Percentiles rank a stretch among this genome's conserved stretches.
Evolutionary conservation across 2,797 vertebrate species (phyloP).

Genomic region (Nannoperca australis): DNA sequence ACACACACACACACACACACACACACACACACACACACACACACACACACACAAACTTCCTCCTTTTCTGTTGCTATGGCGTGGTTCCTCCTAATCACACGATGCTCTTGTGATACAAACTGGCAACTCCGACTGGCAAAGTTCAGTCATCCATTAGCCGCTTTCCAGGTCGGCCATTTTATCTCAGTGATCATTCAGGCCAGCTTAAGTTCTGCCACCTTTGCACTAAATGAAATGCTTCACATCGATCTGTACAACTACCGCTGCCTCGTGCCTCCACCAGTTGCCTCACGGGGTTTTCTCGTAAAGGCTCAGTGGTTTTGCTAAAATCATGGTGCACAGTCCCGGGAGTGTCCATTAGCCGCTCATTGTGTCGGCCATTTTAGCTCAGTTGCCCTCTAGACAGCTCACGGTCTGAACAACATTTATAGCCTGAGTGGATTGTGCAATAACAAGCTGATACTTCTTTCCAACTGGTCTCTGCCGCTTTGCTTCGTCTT

Average conservation of each 20-base stretch:
- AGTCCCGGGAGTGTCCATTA: constrained; percentile 52
- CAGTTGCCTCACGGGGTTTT: not conserved
- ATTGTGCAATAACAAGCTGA: constrained; percentile 5
- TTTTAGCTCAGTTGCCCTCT: constrained; percentile 35
- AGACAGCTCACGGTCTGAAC: constrained; percentile 16
- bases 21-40: constrained; percentile 29
- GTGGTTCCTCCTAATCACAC: constrained; percentile 58
- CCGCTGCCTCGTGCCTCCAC: not conserved
- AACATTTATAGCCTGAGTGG: constrained; percentile 10
- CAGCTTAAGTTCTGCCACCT: not conserved
- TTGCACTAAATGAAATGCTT: not conserved
- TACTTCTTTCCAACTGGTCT: constrained; percentile 4
- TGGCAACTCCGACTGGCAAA: constrained; percentile 22
- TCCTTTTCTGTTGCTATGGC: constrained; percentile 13
- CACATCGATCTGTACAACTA: not conserved
- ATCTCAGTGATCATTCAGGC: not conserved
- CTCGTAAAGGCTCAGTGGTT: constrained; percentile 14
- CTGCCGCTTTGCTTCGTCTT: not conserved
- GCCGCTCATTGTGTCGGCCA: constrained; percentile 35
- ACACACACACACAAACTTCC: constrained; percentile 32
- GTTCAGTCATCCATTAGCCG: constrained; percentile 18
- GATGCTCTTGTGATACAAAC: constrained; percentile 37
- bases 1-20: constrained; percentile 27
- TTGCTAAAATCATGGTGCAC: constrained; percentile 13
- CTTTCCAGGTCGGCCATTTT: constrained; percentile 43